These are phyloP conservation scores for Smithornis capensis DNA, from an alignment of 2,113 vertebrate genomes.

Conservation along the genomic window DNA sequence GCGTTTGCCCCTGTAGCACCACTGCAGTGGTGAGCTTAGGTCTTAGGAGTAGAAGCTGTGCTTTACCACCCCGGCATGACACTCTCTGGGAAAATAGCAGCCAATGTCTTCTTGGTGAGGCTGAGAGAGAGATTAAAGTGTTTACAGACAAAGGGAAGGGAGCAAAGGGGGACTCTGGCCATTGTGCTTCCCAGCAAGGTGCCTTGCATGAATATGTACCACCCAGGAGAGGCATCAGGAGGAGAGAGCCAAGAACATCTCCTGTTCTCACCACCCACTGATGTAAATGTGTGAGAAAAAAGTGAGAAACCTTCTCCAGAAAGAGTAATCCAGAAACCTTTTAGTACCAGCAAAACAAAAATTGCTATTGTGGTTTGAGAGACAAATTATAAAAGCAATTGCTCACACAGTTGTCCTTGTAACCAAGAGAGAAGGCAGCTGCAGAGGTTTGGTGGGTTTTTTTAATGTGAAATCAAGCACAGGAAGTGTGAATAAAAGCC, in stretches of 20 bases:
- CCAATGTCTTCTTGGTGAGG: not conserved
- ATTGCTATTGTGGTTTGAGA: not conserved
- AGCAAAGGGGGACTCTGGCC: not conserved
- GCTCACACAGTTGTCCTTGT: not conserved
- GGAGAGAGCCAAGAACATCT: not conserved
- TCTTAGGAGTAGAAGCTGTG: not conserved
- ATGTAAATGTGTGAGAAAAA: not conserved
- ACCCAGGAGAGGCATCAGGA: rapidly evolving
- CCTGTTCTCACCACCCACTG: rapidly evolving
- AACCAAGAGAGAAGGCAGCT: not conserved
- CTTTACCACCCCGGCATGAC: not conserved
- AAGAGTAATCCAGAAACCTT: not conserved
- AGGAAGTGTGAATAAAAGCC: not conserved
- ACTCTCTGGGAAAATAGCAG: not conserved
- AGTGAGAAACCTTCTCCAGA: not conserved
- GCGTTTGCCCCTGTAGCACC: not conserved
- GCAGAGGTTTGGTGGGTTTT: not conserved
- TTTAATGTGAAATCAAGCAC: not conserved
- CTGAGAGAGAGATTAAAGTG: not conserved
- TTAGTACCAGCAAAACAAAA: not conserved
- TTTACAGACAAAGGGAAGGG: not conserved
- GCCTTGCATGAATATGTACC: not conserved
- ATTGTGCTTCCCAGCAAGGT: not conserved
- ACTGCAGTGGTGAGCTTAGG: not conserved
- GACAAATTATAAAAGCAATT: not conserved